Base-by-base conservation (phyloP, 2,888 invertebrate genomes). In the Lumbricus terrestris region DNA sequence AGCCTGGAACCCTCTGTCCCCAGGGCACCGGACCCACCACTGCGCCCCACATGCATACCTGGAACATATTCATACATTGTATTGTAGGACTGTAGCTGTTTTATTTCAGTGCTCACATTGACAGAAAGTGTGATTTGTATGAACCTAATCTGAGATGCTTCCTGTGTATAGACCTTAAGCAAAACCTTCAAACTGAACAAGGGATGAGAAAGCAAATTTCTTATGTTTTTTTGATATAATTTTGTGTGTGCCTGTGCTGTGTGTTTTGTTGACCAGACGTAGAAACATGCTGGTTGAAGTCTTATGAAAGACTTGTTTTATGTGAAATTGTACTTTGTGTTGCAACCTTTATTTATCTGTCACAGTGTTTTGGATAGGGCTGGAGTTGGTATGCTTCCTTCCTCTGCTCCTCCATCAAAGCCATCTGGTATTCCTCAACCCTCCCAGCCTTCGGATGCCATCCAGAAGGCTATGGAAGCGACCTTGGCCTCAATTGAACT, bases 391-490 rank as follows among this genome's bases (percentile, higher is more conserved):
- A 8, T 85, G 18, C 35, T 37, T 29, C 85, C 85, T 37, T 34
- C 35, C 29, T 4, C 85, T 85, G 34, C 85, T 37, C 37, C 85
- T 35, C 37, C 85, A 20, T 6, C 85, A 35, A 85, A 85, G 23
- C 85, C 69, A 69, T 29, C 85, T 34, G 85, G 37, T 23, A 1
- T 85, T 33, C 85, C 85, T 18, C 85, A 85, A 35, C 47, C 93
- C 29, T 91, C 93, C n/a, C 93, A 93, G 91, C 94, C 94, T 38
- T 94, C 94, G 11, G 94, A 95, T 13, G 94, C 95, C 38, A 94
- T 98, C 90, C 98, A 98, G 95, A 97, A 98, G 93, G 97, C 98
- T 0, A 98, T 98, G 98, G 98, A 98, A 13, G 98, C 98, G 35
- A 98, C 98, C 0, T 96, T 98, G 40, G 98, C 98, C 0, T 96